These are phyloP conservation scores for Camelus dromedarius DNA, from an alignment of 2,113 vertebrate genomes.

Conservation along the genomic window DNA sequence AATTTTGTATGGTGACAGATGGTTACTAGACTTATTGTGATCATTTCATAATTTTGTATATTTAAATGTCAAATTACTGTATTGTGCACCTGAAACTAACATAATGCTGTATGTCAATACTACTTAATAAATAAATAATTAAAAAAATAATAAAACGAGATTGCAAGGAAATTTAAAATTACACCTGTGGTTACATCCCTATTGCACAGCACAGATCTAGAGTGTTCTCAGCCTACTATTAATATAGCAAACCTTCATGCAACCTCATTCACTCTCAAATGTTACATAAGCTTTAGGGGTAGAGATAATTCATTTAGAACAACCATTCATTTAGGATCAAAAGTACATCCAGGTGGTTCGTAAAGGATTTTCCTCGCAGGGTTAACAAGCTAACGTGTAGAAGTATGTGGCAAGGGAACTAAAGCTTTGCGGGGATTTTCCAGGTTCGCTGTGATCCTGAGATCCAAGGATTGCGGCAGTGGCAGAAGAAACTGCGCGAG, in stretches of 20 bases:
- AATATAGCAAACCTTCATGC: not conserved
- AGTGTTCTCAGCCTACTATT: not conserved
- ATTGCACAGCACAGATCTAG: not conserved
- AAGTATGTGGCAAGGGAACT: not conserved
- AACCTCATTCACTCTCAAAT: not conserved
- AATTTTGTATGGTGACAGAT: not conserved
- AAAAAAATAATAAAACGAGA: not conserved
- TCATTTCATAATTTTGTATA: not conserved
- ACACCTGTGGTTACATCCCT: not conserved
- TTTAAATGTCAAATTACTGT: not conserved
- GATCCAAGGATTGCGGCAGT: conserved; percentile 94
- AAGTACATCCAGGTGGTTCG: not conserved
- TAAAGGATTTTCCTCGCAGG: not conserved
- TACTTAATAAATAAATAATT: not conserved
- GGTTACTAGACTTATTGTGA: not conserved
- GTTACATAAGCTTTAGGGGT: not conserved
- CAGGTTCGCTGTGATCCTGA: conserved; percentile 91
- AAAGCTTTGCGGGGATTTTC: not conserved
- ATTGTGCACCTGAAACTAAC: not conserved
- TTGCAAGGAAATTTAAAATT: not conserved
- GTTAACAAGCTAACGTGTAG: not conserved
- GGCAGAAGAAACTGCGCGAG: conserved; percentile 93
- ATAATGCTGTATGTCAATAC: not conserved
- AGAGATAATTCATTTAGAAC: not conserved
- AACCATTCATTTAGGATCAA: not conserved